Conservation (phyloP, 2,888 invertebrate species). For the Pammene aurita region DNA sequence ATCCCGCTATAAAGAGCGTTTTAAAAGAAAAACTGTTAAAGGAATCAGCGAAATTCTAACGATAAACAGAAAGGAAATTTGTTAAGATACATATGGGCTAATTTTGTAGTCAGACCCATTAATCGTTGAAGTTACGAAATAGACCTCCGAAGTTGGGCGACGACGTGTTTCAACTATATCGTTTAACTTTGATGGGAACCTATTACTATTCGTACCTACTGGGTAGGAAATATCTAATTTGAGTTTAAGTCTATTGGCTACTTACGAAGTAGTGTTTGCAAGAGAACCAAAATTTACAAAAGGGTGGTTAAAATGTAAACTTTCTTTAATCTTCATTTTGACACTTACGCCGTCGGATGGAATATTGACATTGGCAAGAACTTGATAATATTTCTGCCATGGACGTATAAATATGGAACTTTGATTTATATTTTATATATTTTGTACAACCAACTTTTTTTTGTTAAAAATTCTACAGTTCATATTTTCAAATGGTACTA, state of each 20-base stretch:
- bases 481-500: too few species aligned
- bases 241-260: background rate
- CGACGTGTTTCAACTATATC: slow-evolving; percentile 51
- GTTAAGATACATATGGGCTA: background rate
- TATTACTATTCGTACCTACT: background rate
- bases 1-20: slow-evolving; percentile 54
- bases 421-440: too few species aligned
- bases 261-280: too few species aligned
- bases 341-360: too few species aligned
- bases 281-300: too few species aligned
- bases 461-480: too few species aligned
- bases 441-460: too few species aligned
- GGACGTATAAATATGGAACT: too few species aligned
- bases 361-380: too few species aligned
- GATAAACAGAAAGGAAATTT: slow-evolving; percentile 64
- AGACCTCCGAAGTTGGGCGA: slow-evolving; percentile 52
- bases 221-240: background rate
- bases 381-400: too few species aligned
- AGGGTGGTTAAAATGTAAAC: too few species aligned
- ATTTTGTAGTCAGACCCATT: slow-evolving; percentile 50
- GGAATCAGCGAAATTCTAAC: slow-evolving; percentile 76
- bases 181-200: slow-evolving; percentile 24
- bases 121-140: slow-evolving; percentile 64
- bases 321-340: too few species aligned
- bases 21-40: slow-evolving; percentile 73